Evolutionary conservation across 2,113 vertebrate genomes (phyloP), one percentile per base, ranked within the genome.

Genomic region (Tiliqua scincoides): DNA sequence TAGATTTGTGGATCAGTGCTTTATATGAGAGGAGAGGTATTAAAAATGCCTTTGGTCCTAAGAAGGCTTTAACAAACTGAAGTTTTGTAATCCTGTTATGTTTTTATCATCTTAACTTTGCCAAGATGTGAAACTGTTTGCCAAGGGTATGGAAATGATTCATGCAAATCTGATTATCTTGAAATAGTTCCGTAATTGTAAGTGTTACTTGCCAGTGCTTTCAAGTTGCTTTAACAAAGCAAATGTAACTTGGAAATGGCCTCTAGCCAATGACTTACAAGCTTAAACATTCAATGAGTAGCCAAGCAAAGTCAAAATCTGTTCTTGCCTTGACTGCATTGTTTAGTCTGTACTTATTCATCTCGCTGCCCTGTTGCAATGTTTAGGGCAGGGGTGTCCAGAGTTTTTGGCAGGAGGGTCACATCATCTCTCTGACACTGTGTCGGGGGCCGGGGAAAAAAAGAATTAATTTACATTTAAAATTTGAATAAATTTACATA

Each of bases 81-180:
- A 21, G 10, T 71, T 70, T 71, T 57, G 43, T n/a, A 3, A 59
- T 54, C 15, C 43, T 54, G 18, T 12, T 57, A 25, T 62, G 12
- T 61, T 68, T 86, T 86, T 61, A 35, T 62, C 35, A 62, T 59
- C 11, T n/a, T 27, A 12, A 59, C 21, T 37, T 37, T 67, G 62
- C 79, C 78, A 30, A 85, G 57, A 37, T 20, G 14, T 91, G 79
- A 90, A 91, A 89, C 82, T 89, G 91, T 87, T 83, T 90, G 84
- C 27, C 10, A n/a, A 59, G 75, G 78, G 67, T 52, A 15, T 5
- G 83, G 40, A 48, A 48, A 43, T 82, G 10, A 35, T 82, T 71
- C n/a, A 25, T 82, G 48, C 37, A 54, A 70, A 86, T 71, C 48
- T 87, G 81, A 85, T 85, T 63, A 35, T 82, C 59, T 35, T 83